Evolutionary conservation across 2,797 vertebrate genomes (phyloP).

Genomic region (Rhinoraja longicauda): DNA sequence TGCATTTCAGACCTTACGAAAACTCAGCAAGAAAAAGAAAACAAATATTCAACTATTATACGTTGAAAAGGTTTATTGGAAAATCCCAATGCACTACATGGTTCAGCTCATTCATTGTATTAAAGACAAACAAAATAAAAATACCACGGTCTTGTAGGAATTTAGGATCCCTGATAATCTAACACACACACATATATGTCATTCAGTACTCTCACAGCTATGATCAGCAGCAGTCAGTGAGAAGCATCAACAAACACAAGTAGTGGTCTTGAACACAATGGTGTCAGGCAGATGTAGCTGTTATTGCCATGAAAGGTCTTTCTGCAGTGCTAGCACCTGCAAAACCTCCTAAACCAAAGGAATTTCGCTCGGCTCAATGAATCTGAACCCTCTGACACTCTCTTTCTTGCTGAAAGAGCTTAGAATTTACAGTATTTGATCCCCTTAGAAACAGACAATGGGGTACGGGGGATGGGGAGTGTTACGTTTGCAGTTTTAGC

Average conservation of each 20-base stretch:
- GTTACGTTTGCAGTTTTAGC: constrained; percentile 18
- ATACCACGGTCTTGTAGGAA: constrained; percentile 42
- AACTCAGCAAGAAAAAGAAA: not conserved
- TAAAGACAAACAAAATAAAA: constrained; percentile 19
- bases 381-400: constrained; percentile 44
- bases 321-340: constrained; percentile 45
- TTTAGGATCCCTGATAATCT: constrained; percentile 39
- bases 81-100: constrained; percentile 37
- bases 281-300: constrained; percentile 41
- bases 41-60: constrained; percentile 2
- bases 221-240: constrained; percentile 43
- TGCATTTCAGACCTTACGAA: constrained; percentile 39
- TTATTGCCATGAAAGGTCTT: constrained; percentile 40
- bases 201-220: constrained; percentile 39
- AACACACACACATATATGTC: constrained; percentile 19
- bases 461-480: constrained; percentile 40
- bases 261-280: not conserved
- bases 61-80: not conserved
- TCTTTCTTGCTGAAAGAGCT: constrained; percentile 40
- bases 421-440: constrained; percentile 45
- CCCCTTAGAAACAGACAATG: constrained; percentile 39
- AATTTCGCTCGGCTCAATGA: constrained; percentile 42
- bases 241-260: constrained; percentile 43
- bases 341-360: constrained; percentile 44
- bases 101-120: constrained; percentile 61